Base-by-base conservation (phyloP, 2,797 vertebrate genomes). In the Ataeniobius toweri region DNA sequence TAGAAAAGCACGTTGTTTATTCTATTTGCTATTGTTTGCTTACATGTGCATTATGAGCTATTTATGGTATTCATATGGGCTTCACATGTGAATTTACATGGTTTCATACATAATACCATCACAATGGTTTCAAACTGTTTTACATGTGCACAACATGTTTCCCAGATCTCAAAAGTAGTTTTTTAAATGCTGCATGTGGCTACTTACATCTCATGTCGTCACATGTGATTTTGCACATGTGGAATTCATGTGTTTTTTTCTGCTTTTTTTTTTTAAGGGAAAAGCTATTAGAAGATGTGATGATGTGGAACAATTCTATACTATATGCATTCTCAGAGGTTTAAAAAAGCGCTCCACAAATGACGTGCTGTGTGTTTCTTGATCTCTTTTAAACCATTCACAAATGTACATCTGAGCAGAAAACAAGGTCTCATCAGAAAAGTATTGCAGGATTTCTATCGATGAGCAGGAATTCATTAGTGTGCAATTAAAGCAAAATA, bases 321-420 rank as follows among this genome's bases (percentile, higher is more conserved):
- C 76, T 82, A 83, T 88, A 86, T 79, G 77, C 80, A 87, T 88
- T 76, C 56, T 53, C 81, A 18, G 71, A 82, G 88, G 80, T 88
- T 87, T 88, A 86, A 86, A 86, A 82, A 86, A 86, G 74, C 71
- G n/a, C 71, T 2, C 3, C 26, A 59, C 72, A 51, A 81, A 76
- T 70, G 68, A 81, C 71, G 83, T 70, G 83, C 67, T 63, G 5
- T 5, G 53, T 74, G 83, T 78, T 79, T 80, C 59, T 14, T n/a
- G 44, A 67, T 78, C 28, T 86, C 79, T 85, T 84, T 77, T 20
- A 67, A 77, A 83, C 74, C 44, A 69, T 53, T 67, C 51, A 76
- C 48, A 68, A 74, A 76, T 81, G 77, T 84, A 73, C 74, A 76
- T 83, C 80, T 77, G 77, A 85, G 55, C 75, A 79, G 68, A 90